Percentiles rank a stretch among this genome's conserved stretches.
Conservation (phyloP, 2,888 invertebrate species). For the Nysson spinosus region DNA sequence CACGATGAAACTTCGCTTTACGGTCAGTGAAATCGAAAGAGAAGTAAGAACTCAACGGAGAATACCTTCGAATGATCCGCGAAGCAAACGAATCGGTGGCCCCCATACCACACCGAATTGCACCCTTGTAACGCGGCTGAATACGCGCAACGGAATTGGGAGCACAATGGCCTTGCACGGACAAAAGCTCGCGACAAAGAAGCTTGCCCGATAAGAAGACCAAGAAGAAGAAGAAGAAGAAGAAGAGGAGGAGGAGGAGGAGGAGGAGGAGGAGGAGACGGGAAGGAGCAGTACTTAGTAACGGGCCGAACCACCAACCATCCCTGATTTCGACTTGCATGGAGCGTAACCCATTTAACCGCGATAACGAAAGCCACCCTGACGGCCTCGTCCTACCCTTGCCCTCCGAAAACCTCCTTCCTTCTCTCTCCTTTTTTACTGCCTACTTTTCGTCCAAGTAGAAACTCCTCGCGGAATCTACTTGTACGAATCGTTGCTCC, state of each 20-base stretch:
- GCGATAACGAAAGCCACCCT: slow-evolving; percentile 53
- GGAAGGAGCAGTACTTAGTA: slow-evolving; percentile 42
- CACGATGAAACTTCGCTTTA: slow-evolving; percentile 29
- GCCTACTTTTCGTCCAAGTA: neutral
- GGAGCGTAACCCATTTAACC: slow-evolving; percentile 56
- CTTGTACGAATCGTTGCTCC: neutral
- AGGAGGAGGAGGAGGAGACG: too few relatives aligned
- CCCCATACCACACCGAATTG: slow-evolving; percentile 21
- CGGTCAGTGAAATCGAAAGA: slow-evolving; percentile 26
- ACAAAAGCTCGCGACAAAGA: slow-evolving; percentile 61
- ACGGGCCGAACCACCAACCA: slow-evolving; percentile 20
- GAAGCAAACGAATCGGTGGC: slow-evolving; percentile 36
- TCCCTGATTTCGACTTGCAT: slow-evolving; percentile 51
- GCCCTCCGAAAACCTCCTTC: neutral
- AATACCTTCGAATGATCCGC: slow-evolving; percentile 16
- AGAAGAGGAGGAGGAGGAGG: too few relatives aligned
- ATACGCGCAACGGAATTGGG: slow-evolving; percentile 29
- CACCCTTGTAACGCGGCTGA: slow-evolving; percentile 28
- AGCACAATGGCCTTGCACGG: slow-evolving; percentile 50
- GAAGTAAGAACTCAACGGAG: slow-evolving; percentile 21
- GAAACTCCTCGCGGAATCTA: slow-evolving; percentile 3
- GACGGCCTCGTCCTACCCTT: neutral
- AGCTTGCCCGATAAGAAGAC: slow-evolving; percentile 50
- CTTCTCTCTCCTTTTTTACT: neutral
- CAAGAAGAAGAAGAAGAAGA: neutral